These are phyloP conservation scores for Scopus umbretta DNA, from an alignment of 2,113 vertebrate species.

Conservation along the genomic window DNA sequence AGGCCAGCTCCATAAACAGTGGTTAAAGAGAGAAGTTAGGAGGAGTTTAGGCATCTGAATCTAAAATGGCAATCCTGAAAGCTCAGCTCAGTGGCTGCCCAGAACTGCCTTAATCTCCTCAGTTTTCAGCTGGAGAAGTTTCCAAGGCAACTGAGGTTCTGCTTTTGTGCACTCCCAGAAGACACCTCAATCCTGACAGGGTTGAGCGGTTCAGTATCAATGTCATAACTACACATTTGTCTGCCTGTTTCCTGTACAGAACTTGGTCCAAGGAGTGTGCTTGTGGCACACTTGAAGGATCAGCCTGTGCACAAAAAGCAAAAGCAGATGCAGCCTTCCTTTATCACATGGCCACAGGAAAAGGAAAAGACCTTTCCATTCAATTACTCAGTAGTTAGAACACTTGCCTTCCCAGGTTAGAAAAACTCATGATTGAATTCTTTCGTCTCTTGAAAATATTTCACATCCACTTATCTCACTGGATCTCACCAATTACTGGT, in stretches of 20 bases:
- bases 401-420: background rate
- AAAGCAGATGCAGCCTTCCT: background rate
- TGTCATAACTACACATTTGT: slow-evolving; percentile 58
- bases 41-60: background rate
- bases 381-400: background rate
- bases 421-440: background rate
- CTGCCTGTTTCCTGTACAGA: background rate
- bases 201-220: slow-evolving; percentile 32
- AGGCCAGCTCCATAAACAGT: background rate
- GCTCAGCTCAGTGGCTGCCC: background rate
- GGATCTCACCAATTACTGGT: background rate
- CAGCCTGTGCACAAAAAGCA: background rate
- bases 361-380: background rate
- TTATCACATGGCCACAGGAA: background rate
- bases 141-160: slow-evolving; percentile 66
- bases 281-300: background rate
- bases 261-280: slow-evolving; percentile 7
- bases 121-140: slow-evolving; percentile 60
- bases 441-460: background rate
- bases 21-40: slow-evolving; percentile 1
- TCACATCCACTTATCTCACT: background rate
- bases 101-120: slow-evolving; percentile 19
- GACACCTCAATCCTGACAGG: slow-evolving; percentile 56
- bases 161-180: slow-evolving; percentile 60
- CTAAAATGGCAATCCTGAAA: slow-evolving; percentile 3